A percentile compares a stretch with the other conserved stretches of the same genome.
Evolutionary conservation across 2,888 invertebrate species (phyloP).

Genomic region (Dinocampus coccinellae): DNA sequence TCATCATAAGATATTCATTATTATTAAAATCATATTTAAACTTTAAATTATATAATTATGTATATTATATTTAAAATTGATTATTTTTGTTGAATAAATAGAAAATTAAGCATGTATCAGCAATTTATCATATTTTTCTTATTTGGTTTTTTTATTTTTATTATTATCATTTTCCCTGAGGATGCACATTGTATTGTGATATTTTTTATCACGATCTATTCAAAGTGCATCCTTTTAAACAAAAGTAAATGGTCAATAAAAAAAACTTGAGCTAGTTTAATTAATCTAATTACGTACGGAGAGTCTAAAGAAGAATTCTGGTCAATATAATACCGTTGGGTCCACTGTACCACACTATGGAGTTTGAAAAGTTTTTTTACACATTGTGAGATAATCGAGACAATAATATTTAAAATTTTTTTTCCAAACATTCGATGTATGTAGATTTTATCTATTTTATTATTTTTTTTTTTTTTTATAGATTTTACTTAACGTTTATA

Average conservation of each 20-base stretch:
- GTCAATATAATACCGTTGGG: not conserved
- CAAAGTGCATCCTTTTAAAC: slow-evolving; percentile 19
- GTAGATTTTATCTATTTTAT: not conserved
- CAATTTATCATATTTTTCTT: not conserved
- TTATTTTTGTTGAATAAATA: not conserved
- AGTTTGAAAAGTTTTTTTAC: not conserved
- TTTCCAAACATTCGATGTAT: not conserved
- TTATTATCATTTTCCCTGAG: slow-evolving; percentile 1
- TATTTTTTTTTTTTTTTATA: not conserved
- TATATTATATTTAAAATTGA: not conserved
- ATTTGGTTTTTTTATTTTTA: not conserved
- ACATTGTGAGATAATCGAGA: not conserved
- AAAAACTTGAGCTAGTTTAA: not conserved
- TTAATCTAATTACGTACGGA: not conserved
- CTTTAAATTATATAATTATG: too few species aligned
- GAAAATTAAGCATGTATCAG: not conserved
- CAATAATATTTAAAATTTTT: not conserved
- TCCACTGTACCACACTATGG: not conserved
- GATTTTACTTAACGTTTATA: not conserved
- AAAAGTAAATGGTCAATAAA: not conserved
- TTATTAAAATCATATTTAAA: too few species aligned
- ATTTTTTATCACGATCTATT: not conserved
- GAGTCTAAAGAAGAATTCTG: not conserved
- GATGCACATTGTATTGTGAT: slow-evolving; percentile 22
- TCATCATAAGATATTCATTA: too few species aligned